These are phyloP conservation scores for Caradrina kadenii DNA, from an alignment of 2,888 invertebrate species.

Conservation along the genomic window DNA sequence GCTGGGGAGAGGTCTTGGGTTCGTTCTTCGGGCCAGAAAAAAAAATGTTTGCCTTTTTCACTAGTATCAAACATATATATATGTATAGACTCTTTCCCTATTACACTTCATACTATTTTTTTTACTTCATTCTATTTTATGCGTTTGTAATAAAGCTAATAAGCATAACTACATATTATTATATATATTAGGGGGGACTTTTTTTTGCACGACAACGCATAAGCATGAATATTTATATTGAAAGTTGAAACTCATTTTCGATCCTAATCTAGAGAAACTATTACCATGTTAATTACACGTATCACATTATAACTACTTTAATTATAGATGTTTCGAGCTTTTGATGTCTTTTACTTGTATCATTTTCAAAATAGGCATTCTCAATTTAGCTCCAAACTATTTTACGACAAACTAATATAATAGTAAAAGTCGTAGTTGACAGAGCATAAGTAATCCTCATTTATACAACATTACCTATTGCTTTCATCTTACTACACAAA, in stretches of 20 bases:
- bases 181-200: no score
- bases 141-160: not conserved
- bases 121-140: not conserved
- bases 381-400: conserved; percentile 17
- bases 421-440: conserved; percentile 8
- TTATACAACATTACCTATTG: conserved; percentile 20
- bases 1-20: not conserved
- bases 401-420: conserved; percentile 11
- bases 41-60: no score
- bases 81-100: no score
- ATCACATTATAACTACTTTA: conserved; percentile 26
- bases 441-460: conserved; percentile 22
- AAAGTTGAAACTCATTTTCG: conserved; percentile 29
- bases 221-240: conserved; percentile 10
- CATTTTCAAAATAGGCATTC: conserved; percentile 32
- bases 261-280: conserved; percentile 23
- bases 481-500: conserved; percentile 21
- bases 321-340: conserved; percentile 32
- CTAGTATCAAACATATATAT: no score
- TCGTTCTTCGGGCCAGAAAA: no score
- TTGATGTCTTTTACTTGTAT: conserved; percentile 8
- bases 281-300: conserved; percentile 35
- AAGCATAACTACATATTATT: not conserved
- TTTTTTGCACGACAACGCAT: conserved; percentile 9
- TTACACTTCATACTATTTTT: no score